Percentiles rank a stretch among this genome's conserved stretches.
Evolutionary conservation across 2,888 invertebrate species (phyloP).

Genomic region (Idaea dimidiata): DNA sequence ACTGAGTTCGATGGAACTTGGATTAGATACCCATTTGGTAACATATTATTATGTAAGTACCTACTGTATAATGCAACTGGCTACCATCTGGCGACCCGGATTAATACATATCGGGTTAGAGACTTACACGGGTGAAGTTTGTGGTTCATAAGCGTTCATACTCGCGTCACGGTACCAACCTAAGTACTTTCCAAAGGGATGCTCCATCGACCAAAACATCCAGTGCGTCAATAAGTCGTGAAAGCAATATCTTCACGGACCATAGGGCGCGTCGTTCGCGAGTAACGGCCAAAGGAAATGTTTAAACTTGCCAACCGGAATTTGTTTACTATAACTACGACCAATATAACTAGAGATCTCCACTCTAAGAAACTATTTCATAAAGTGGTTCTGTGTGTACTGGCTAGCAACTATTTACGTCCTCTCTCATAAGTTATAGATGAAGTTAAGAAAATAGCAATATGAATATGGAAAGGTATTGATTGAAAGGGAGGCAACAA

Average conservation of each 20-base stretch:
- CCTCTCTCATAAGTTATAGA: slow-evolving; percentile 26
- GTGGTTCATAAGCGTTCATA: too few relatives aligned
- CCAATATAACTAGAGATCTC: slow-evolving; percentile 37
- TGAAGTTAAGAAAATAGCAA: slow-evolving; percentile 33
- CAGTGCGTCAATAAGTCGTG: slow-evolving; percentile 55
- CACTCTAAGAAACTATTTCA: slow-evolving; percentile 14
- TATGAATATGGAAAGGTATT: background rate
- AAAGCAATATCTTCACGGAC: slow-evolving; percentile 60
- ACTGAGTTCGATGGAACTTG: too few relatives aligned
- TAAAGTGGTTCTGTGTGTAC: slow-evolving; percentile 24
- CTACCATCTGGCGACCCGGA: too few relatives aligned
- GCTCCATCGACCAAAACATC: slow-evolving; percentile 38
- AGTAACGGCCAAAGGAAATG: slow-evolving; percentile 53
- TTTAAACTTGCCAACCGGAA: slow-evolving; percentile 56
- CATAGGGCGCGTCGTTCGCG: slow-evolving; percentile 50
- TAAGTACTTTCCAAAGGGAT: slow-evolving; percentile 5
- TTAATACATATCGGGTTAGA: too few relatives aligned
- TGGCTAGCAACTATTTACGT: slow-evolving; percentile 33
- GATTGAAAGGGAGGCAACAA: too few relatives aligned
- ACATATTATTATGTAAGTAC: too few relatives aligned
- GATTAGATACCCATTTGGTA: too few relatives aligned
- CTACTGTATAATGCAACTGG: too few relatives aligned
- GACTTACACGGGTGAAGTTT: too few relatives aligned
- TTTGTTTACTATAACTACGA: slow-evolving; percentile 45
- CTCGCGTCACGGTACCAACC: background rate